These are phyloP conservation scores for Clarias gariepinus DNA, from an alignment of 2,113 vertebrate genomes.

Conservation along the genomic window DNA sequence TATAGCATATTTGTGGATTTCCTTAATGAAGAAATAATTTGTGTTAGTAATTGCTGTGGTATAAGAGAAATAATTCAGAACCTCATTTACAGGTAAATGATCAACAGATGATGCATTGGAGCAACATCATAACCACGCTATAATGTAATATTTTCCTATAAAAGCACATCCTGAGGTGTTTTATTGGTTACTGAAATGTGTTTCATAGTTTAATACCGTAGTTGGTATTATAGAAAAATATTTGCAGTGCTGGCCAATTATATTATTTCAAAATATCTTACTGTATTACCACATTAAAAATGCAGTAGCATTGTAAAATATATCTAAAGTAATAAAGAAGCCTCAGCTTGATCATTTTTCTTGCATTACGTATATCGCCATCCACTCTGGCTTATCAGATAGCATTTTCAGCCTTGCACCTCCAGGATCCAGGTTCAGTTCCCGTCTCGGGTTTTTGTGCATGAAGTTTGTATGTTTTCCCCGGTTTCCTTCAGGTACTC, in stretches of 20 bases:
- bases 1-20: neutral
- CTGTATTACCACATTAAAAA: neutral
- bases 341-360: neutral
- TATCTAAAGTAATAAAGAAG: neutral
- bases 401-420: too few relatives aligned
- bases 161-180: neutral
- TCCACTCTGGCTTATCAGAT: neutral
- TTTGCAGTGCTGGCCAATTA: neutral
- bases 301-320: neutral
- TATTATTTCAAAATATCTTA: neutral
- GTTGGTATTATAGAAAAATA: neutral
- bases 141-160: neutral
- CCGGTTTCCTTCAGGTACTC: too few relatives aligned
- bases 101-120: neutral
- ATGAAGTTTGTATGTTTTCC: too few relatives aligned
- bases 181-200: neutral
- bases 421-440: too few relatives aligned
- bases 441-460: too few relatives aligned
- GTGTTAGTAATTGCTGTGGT: neutral
- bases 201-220: neutral
- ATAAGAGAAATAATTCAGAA: neutral
- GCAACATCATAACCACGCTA: neutral
- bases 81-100: neutral
- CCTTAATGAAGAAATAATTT: neutral
- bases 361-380: neutral